Percentiles rank a stretch among this genome's conserved stretches.
These are phyloP conservation scores for Gasterosteus aculeatus DNA, from an alignment of 2,113 vertebrate species.

Conservation along the genomic window DNA sequence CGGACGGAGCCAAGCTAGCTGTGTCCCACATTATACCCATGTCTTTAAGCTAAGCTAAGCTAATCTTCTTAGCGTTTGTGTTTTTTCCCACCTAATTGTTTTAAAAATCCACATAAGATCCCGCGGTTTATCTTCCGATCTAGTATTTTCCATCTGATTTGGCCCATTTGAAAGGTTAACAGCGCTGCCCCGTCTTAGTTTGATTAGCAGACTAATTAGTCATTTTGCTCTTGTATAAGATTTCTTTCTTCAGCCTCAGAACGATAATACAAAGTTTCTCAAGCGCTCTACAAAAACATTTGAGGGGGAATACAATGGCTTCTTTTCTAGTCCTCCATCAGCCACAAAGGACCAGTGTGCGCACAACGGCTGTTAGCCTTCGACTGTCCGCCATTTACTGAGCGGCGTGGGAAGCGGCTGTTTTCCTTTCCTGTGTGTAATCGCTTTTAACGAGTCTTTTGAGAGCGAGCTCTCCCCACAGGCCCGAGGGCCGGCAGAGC, in stretches of 20 bases:
- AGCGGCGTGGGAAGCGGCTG: constrained; percentile 58
- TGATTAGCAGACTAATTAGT: background rate
- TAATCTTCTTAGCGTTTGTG: background rate
- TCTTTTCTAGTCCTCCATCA: constrained; percentile 19
- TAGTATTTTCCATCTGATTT: background rate
- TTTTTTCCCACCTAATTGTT: background rate
- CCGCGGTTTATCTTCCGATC: background rate
- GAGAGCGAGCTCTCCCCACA: constrained; percentile 58
- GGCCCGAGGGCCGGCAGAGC: constrained; percentile 19
- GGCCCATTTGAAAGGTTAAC: background rate
- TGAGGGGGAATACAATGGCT: background rate
- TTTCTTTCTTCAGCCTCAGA: background rate
- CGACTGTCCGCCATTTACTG: constrained; percentile 59
- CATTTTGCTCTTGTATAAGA: background rate
- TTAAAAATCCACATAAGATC: background rate
- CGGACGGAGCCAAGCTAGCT: background rate
- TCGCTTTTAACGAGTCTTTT: constrained; percentile 60
- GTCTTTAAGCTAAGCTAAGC: background rate
- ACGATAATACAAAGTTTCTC: background rate
- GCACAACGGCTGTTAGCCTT: constrained; percentile 19
- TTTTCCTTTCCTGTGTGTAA: constrained; percentile 75
- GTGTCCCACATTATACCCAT: background rate
- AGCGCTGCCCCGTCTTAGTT: background rate
- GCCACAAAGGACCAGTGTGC: constrained; percentile 65
- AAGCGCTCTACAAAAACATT: background rate